Base-by-base conservation (phyloP, 2,113 vertebrate genomes). In the Benitochromis conjunctus region DNA sequence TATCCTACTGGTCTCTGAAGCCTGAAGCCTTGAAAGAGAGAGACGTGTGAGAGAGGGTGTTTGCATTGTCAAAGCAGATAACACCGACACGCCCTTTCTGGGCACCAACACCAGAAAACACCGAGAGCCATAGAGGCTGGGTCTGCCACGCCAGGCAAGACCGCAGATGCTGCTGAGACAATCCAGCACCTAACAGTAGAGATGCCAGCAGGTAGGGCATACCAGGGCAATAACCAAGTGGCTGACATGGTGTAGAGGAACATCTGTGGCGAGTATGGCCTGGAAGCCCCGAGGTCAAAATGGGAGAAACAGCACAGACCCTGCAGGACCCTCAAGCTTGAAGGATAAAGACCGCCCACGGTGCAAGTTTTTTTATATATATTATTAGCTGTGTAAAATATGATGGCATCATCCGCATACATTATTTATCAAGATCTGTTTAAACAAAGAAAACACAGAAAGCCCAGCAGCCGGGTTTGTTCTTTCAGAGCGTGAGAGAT, bases 171-270 rank as follows among this genome's bases (percentile, higher is more conserved):
- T 29, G 24, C 55, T 8, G 55, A 57, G 12, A 14, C 24, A 29
- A 26, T 2, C 55, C 55, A 26, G 57, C 29, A 19, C 3, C 0
- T 60, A 6, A 4, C 29, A 34, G 16, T 7, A 34, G 29, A 19
- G 29, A 34, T 60, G 57, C 57, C 19, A 60, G 57, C 57, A 60
- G 29, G 29, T 26, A 60, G 1, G 57, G 29, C 0, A 0, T 19
- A 60, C 29, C 5, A 1, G 18, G 1, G 0, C 14, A 14, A 18
- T 18, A 3, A 58, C 57, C 57, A 31, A 0, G 29, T 18, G 1
- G 57, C 1, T 4, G 1, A 0, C 29, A 34, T 34, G 34, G 16
- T 19, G 1, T 11, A 34, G 29, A 60, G 16, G 0, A 34, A 60
- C 29, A 34, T 19, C 29, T 60, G 58, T 10, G 36, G 9, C 36